Evolutionary conservation across 2,797 vertebrate species (phyloP), one percentile per base, ranked within the genome.

Genomic region (Pangasius macronema): DNA sequence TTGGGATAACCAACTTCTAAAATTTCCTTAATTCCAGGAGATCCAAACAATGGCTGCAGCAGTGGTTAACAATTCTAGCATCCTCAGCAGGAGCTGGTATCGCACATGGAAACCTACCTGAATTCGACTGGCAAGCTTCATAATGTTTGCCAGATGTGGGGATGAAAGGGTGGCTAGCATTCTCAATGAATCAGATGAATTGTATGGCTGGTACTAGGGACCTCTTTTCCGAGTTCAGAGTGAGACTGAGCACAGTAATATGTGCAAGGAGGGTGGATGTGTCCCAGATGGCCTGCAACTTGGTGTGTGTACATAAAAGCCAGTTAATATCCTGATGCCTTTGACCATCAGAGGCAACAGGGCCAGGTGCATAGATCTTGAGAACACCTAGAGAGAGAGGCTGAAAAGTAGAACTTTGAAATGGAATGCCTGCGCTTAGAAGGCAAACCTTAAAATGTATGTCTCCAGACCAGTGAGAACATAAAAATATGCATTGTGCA

Each of bases 401-500:
- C 63, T 68, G 20, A 83, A 68, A 20, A 11, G 30, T 24, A 27
- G 46, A 82, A 53, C 46, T 16, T 83, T 53, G 46, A 46, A 65
- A 30, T 49, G 13, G 24, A 46, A n/a, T 24, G 22, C 53, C 3
- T 24, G 10, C 14, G 65, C 59, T 30, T 14, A 14, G 24, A 83
- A 70, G 30, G 30, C 30, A 14, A 70, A 70, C 18, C n/a, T 49
- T 53, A 22, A 33, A 67, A 68, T 53, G 13, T 49, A 67, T 67
- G 42, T 67, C n/a, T 67, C 42, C n/a, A 20, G 61, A 65, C 39
- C 16, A 49, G 22, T 30, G 42, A 42, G 42, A 65, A 22, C 42
- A 65, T 82, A 30, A 82, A 67, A 67, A 65, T 59, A 42, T 80
- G 55, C 77, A 80, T 6, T 67, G 81, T 67, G 61, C n/a, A 67